phyloP scores from a whole-genome alignment of 23 tunicate species.

The Halocynthia roretzi region DNA sequence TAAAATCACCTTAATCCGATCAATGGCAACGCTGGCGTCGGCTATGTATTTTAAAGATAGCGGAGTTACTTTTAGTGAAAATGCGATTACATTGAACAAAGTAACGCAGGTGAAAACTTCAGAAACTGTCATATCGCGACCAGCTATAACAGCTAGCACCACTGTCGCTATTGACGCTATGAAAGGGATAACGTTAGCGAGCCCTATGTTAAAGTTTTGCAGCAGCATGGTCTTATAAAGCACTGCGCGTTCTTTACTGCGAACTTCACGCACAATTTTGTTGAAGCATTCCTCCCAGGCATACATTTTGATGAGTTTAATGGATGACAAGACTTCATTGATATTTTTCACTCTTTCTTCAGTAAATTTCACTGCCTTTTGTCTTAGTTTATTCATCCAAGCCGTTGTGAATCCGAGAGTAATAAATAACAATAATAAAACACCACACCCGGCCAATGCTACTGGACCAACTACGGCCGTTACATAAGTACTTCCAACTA shows the following conservation, averaged over 20 bases:
- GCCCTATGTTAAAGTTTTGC: slow-evolving; percentile 49
- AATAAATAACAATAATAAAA: slow-evolving; percentile 33
- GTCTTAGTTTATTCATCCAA: slow-evolving; percentile 35
- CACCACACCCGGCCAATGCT: slow-evolving; percentile 49
- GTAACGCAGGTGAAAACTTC: slow-evolving; percentile 69
- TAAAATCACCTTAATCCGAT: slow-evolving; percentile 39
- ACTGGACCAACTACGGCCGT: slow-evolving; percentile 53
- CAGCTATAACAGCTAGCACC: slow-evolving; percentile 27
- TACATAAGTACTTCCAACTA: slow-evolving; percentile 41
- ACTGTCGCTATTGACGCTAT: slow-evolving; percentile 52
- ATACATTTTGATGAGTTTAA: slow-evolving; percentile 87
- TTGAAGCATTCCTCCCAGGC: slow-evolving; percentile 72
- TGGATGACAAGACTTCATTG: slow-evolving; percentile 61
- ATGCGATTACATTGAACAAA: slow-evolving; percentile 58
- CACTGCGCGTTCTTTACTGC: slow-evolving; percentile 34
- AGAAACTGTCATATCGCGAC: slow-evolving; percentile 34
- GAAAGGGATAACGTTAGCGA: slow-evolving; percentile 58
- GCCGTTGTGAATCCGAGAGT: slow-evolving; percentile 32
- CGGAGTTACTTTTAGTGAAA: slow-evolving; percentile 62
- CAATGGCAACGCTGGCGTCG: slow-evolving; percentile 44
- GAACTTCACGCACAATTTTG: slow-evolving; percentile 22
- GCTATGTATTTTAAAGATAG: slow-evolving; percentile 45
- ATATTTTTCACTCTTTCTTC: slow-evolving; percentile 50
- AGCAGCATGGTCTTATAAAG: slow-evolving; percentile 24
- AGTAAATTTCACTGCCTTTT: slow-evolving; percentile 30